phyloP scores from a whole-genome alignment of 2,113 vertebrate species.

The Lepus timidus region DNA sequence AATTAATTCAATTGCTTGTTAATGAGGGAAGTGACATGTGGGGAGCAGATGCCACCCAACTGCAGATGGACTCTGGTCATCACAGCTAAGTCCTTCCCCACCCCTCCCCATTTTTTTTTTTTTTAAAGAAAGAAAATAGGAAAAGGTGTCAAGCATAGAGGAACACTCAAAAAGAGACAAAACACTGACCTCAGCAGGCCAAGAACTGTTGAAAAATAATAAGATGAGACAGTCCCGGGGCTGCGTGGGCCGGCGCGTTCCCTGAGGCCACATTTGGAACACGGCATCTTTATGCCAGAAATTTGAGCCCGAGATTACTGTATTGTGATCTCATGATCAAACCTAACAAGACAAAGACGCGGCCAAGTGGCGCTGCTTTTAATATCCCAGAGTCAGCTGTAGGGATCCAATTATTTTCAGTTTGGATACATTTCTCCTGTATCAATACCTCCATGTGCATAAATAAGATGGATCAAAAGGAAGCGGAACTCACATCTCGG shows the following conservation, averaged over 20 bases:
- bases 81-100: constrained; percentile 82
- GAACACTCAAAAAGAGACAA: constrained; percentile 86
- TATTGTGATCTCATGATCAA: constrained; percentile 79
- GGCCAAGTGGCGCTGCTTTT: constrained; percentile 61
- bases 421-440: constrained; percentile 75
- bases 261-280: constrained; percentile 76
- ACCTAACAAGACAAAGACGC: constrained; percentile 71
- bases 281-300: constrained; percentile 76
- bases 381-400: constrained; percentile 29
- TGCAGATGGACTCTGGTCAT: constrained; percentile 92
- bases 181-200: constrained; percentile 88
- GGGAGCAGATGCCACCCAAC: constrained; percentile 94
- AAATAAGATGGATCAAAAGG: constrained; percentile 77
- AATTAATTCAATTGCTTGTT: constrained; percentile 97
- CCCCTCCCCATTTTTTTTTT: constrained; percentile 37
- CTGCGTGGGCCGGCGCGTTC: constrained; percentile 63
- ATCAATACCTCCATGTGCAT: constrained; percentile 73
- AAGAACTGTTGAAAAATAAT: constrained; percentile 82
- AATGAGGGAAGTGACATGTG: constrained; percentile 95
- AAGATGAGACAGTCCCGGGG: constrained; percentile 46
- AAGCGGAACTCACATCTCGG: neutral
- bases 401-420: constrained; percentile 49
- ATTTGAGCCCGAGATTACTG: constrained; percentile 65
- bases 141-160: constrained; percentile 84
- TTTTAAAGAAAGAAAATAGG: constrained; percentile 74